These are phyloP conservation scores for Malthinus flaveolus DNA, from an alignment of 2,888 invertebrate species.

Conservation along the genomic window DNA sequence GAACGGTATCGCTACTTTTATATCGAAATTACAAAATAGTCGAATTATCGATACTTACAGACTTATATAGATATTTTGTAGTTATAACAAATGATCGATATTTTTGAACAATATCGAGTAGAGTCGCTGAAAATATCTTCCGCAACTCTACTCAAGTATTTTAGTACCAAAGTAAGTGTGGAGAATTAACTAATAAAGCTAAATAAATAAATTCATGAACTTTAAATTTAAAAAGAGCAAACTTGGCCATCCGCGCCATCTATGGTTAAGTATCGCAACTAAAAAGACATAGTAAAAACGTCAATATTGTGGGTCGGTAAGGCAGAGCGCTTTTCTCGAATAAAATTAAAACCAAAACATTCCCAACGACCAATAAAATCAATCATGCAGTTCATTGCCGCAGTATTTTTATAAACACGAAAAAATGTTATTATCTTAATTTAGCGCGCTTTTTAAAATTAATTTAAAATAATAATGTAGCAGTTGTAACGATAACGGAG, in stretches of 20 bases:
- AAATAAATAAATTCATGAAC: no score
- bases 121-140: no score
- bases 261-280: background rate
- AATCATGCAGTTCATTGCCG: conserved; percentile 25
- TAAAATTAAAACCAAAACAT: conserved; percentile 11
- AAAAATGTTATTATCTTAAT: conserved; percentile 16
- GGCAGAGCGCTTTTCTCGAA: background rate
- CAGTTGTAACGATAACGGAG: background rate
- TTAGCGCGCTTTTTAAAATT: conserved; percentile 26
- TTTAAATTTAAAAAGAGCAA: no score
- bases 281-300: background rate
- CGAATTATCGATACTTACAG: no score
- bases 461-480: background rate
- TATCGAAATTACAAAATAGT: no score
- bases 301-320: conserved; percentile 6
- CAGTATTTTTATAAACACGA: conserved; percentile 23
- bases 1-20: no score
- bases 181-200: no score
- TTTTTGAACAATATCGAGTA: no score
- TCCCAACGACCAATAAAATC: conserved; percentile 23
- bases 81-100: no score
- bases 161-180: no score
- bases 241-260: conserved; percentile 2
- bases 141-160: no score
- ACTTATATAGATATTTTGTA: no score